Evolutionary conservation across 1,140 invertebrate species (phyloP).

Genomic region (Drosophila murphyi): DNA sequence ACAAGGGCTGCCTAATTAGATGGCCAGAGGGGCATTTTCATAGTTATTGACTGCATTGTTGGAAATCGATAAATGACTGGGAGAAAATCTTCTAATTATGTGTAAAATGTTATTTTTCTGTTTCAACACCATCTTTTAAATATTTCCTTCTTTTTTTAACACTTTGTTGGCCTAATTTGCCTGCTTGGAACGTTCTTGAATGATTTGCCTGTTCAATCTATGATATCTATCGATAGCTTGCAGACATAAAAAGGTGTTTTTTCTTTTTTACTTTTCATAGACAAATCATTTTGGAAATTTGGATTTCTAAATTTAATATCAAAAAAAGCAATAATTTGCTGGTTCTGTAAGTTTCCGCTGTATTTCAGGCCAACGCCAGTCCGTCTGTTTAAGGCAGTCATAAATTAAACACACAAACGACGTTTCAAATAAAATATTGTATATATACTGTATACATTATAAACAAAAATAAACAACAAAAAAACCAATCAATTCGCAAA

Average conservation of each 20-base stretch:
- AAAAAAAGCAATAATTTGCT: too few species aligned
- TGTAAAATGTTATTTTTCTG: constrained; percentile 45
- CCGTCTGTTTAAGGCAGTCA: constrained; percentile 23
- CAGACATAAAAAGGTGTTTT: not conserved
- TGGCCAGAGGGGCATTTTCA: constrained; percentile 32
- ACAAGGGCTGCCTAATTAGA: constrained; percentile 65
- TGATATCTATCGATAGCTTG: constrained; percentile 18
- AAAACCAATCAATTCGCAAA: constrained; percentile 49
- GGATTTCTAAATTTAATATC: too few species aligned
- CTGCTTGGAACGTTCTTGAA: not conserved
- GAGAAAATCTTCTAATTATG: constrained; percentile 59
- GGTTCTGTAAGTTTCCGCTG: not conserved
- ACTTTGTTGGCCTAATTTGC: constrained; percentile 19
- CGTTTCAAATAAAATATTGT: constrained; percentile 5
- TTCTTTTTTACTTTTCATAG: not conserved
- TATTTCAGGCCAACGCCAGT: constrained; percentile 21
- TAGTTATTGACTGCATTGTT: constrained; percentile 15
- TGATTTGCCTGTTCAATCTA: constrained; percentile 18
- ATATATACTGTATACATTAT: constrained; percentile 2
- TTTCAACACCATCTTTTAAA: constrained; percentile 9
- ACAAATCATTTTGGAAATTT: too few species aligned
- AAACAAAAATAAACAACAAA: constrained; percentile 14
- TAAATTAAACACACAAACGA: constrained; percentile 17
- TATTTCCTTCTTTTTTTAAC: constrained; percentile 17
- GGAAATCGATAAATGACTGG: constrained; percentile 33